A percentile compares a stretch with the other conserved stretches of the same genome.
Evolutionary conservation across 2,797 vertebrate genomes (phyloP).

Genomic region (Girardinus metallicus): DNA sequence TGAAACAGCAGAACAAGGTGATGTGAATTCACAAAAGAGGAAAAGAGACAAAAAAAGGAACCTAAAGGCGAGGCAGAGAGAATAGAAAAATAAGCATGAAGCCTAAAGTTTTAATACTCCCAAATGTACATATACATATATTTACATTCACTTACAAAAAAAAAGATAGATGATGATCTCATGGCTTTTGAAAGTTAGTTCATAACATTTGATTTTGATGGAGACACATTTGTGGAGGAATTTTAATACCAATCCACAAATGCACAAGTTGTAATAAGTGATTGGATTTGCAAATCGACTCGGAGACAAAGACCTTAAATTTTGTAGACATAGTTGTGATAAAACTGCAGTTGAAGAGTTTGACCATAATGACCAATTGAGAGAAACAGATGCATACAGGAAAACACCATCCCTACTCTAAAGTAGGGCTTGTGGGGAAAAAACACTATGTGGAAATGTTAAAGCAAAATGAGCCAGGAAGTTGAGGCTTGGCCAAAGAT

Average conservation of each 20-base stretch:
- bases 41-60: constrained; percentile 7
- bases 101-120: constrained; percentile 3
- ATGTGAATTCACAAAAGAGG: not conserved
- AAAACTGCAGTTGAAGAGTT: not conserved
- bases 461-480: too few species aligned
- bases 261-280: too few species aligned
- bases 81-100: constrained; percentile 20
- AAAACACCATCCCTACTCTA: too few species aligned
- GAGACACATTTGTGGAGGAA: not conserved
- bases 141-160: constrained; percentile 1
- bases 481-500: too few species aligned
- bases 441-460: not conserved
- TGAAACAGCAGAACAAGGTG: constrained; percentile 21
- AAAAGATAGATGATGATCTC: not conserved
- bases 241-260: not conserved
- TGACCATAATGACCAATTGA: too few species aligned
- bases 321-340: not conserved
- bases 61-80: constrained; percentile 10
- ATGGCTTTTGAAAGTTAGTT: not conserved
- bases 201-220: not conserved
- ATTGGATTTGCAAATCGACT: not conserved
- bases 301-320: not conserved
- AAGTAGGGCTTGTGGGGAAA: not conserved
- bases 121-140: not conserved
- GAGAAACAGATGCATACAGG: too few species aligned